Evolutionary conservation across 2,113 vertebrate species (phyloP).

Genomic region (Butorides virescens): DNA sequence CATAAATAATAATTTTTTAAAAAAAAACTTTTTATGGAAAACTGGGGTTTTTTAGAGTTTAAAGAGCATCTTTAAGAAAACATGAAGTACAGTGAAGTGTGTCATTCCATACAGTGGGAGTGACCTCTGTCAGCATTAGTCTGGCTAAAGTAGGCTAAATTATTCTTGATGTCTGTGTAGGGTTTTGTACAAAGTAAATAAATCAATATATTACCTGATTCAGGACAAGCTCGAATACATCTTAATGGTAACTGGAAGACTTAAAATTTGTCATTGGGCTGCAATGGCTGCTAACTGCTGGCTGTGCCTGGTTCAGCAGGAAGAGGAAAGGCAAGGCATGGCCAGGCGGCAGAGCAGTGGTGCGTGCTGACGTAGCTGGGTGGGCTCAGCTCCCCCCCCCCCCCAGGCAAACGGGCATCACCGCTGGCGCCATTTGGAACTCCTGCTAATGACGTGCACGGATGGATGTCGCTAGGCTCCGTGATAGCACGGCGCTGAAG

Average conservation of each 20-base stretch:
- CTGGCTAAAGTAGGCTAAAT: background rate
- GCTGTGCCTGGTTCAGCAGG: background rate
- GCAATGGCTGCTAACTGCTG: background rate
- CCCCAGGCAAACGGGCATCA: background rate
- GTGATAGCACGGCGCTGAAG: background rate
- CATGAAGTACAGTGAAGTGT: background rate
- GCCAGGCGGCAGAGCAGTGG: accelerated
- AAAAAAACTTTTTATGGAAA: background rate
- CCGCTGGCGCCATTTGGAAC: accelerated
- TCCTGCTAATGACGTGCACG: background rate
- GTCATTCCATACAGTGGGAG: background rate
- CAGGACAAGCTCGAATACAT: background rate
- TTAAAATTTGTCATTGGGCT: background rate
- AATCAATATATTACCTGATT: background rate
- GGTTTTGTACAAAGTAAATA: background rate
- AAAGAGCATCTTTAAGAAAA: background rate
- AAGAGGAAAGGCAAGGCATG: background rate
- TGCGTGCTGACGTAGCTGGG: accelerated
- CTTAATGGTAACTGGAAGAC: background rate
- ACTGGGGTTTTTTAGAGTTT: background rate
- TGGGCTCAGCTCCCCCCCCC: background rate
- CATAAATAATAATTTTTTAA: background rate
- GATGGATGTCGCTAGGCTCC: background rate
- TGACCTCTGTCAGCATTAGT: background rate
- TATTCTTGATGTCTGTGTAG: background rate